Evolutionary conservation across 2,797 vertebrate species (phyloP), one percentile per base, ranked within the genome.

Genomic region (Phrynocephalus guinanensis): DNA sequence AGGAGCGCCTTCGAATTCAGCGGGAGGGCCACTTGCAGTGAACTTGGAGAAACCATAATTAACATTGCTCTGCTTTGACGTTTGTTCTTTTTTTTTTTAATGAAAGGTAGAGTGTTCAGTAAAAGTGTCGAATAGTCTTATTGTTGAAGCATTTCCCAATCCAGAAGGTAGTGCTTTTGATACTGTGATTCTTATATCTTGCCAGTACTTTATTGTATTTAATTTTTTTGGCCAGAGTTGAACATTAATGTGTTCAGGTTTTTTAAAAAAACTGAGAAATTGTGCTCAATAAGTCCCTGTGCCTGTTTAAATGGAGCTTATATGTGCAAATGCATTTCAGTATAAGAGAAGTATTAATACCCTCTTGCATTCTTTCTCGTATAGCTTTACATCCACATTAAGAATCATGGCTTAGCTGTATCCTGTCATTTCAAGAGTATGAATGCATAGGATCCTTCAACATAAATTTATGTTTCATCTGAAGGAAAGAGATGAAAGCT

Each of bases 1-100:
- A 98, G 88, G 98, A 99, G 90, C 98, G 98, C 90, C 97, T 98
- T 92, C 94, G 97, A 79, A 97, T 98, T 94, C 98, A 98, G 91
- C 96, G 97, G 90, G 97, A 98, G 86, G 97, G 97, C 48, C 97
- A 97, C 87, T 85, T 97, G 92, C 96, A 96, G 93, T 97, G 94
- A 97, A 77, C 52, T 82, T 1, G 6, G 26, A 77, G 83, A 10
- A 63, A 82, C 76, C 73, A 88, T 91, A 81, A 80, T 15, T 26
- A 0, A 66, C 87, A 86, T 91, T 92, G 89, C 84, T 60, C 60
- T 76, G 80, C 86, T 92, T 85, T 68, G 85, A 68, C 88, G 89
- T 94, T 94, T 91, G 88, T 93, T 86, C 93, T 93, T 80, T 88
- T 84, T 38, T 38, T 52, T 16, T 22, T 56, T 11, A 78, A 81